Percentiles rank a stretch among this genome's conserved stretches.
phyloP scores from a whole-genome alignment of 1,140 invertebrate genomes.

The Apis cerana region DNA sequence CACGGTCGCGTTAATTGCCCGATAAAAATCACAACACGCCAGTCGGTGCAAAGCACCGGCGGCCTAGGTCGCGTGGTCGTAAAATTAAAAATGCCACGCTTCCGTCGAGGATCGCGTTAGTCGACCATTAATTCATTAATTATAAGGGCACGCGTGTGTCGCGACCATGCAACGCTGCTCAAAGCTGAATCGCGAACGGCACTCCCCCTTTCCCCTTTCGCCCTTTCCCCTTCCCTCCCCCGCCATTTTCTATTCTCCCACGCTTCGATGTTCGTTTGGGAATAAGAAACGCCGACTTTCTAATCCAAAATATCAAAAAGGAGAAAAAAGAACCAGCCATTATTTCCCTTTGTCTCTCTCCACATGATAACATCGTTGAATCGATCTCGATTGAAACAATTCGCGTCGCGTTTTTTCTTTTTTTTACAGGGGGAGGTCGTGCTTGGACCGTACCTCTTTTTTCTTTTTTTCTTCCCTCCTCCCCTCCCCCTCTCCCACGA shows the following conservation, averaged over 20 bases:
- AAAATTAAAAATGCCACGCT: conserved; percentile 78
- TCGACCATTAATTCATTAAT: conserved; percentile 76
- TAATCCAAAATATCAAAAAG: too few relatives aligned
- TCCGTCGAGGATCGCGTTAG: conserved; percentile 68
- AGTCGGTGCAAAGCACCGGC: conserved; percentile 61
- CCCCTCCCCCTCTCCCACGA: accelerated
- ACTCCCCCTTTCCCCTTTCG: conserved; percentile 14
- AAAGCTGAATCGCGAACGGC: conserved; percentile 55
- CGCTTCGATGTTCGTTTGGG: too few relatives aligned
- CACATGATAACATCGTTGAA: too few relatives aligned
- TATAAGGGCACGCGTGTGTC: conserved; percentile 59
- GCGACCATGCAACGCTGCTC: conserved; percentile 57
- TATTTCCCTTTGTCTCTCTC: too few relatives aligned
- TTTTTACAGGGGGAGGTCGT: too few relatives aligned
- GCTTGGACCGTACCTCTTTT: too few relatives aligned
- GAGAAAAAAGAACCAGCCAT: too few relatives aligned
- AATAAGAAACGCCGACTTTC: too few relatives aligned
- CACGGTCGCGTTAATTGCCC: conserved; percentile 80
- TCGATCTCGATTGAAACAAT: too few relatives aligned
- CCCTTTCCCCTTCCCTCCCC: background rate
- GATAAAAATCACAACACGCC: conserved; percentile 82
- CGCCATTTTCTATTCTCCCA: background rate
- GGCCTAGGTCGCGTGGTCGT: conserved; percentile 66
- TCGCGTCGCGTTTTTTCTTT: too few relatives aligned
- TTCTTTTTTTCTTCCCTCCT: too few relatives aligned